phyloP scores from a whole-genome alignment of 2,888 invertebrate genomes.

The Pandemis heparana region DNA sequence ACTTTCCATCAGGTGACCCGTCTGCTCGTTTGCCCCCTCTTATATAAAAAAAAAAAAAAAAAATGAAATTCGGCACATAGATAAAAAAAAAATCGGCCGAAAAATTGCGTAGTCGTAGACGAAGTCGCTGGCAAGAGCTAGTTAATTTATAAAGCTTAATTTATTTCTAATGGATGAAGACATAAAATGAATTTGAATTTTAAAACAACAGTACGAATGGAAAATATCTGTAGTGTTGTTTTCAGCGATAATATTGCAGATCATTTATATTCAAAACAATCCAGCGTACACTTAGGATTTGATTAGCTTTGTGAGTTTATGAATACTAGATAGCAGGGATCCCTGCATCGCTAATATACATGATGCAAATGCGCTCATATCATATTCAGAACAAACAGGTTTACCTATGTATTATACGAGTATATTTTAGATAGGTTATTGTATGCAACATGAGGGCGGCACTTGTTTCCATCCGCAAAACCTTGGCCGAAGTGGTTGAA shows the following conservation, averaged over 20 bases:
- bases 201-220: not conserved
- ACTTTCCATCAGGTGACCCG: too few relatives aligned
- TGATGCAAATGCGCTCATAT: constrained; percentile 11
- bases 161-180: not conserved
- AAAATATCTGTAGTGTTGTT: not conserved
- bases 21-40: too few relatives aligned
- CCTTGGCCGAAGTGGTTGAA: too few relatives aligned
- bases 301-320: constrained; percentile 32
- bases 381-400: not conserved
- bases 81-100: too few relatives aligned
- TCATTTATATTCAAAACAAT: constrained; percentile 35
- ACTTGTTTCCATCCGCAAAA: too few relatives aligned
- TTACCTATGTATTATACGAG: not conserved
- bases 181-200: not conserved
- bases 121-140: too few relatives aligned
- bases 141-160: too few relatives aligned
- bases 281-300: constrained; percentile 14
- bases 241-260: not conserved
- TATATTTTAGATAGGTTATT: not conserved
- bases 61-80: too few relatives aligned
- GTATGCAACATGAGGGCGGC: not conserved
- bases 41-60: too few relatives aligned
- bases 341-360: constrained; percentile 21
- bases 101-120: too few relatives aligned
- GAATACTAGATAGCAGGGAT: constrained; percentile 27